Evolutionary conservation across 2,113 vertebrate species (phyloP).

Genomic region (Cryptomyrus ogoouensis): DNA sequence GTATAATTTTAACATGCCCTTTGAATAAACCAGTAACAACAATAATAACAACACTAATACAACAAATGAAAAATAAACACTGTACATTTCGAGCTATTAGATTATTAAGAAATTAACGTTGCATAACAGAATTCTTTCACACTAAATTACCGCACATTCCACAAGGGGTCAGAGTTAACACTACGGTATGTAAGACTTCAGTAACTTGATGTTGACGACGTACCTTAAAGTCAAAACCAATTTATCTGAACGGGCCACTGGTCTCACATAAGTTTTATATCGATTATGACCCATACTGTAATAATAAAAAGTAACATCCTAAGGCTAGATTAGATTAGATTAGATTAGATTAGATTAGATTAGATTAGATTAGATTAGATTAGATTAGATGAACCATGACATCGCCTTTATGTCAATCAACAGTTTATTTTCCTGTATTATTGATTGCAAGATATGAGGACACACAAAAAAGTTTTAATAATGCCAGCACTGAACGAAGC

Average conservation of each 20-base stretch:
- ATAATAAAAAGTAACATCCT: not conserved
- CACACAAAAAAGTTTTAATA: not conserved
- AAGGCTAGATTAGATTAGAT: not conserved
- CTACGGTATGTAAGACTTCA: not conserved
- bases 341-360: not conserved
- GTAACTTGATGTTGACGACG: not conserved
- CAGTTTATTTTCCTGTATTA: not conserved
- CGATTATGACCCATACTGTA: not conserved
- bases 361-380: not conserved
- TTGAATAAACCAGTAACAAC: not conserved
- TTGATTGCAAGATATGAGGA: not conserved
- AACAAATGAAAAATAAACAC: not conserved
- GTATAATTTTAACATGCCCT: not conserved
- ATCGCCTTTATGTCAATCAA: not conserved
- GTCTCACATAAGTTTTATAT: not conserved
- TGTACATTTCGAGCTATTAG: not conserved
- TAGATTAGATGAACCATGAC: not conserved
- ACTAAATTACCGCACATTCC: not conserved
- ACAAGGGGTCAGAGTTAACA: slow-evolving; percentile 5
- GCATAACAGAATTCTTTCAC: not conserved
- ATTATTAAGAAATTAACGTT: not conserved
- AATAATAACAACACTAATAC: not conserved
- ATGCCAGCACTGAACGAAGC: not conserved
- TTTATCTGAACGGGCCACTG: not conserved
- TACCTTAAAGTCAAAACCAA: not conserved